Evolutionary conservation across 2,113 vertebrate genomes (phyloP).

Genomic region (Semnornis frantzii): DNA sequence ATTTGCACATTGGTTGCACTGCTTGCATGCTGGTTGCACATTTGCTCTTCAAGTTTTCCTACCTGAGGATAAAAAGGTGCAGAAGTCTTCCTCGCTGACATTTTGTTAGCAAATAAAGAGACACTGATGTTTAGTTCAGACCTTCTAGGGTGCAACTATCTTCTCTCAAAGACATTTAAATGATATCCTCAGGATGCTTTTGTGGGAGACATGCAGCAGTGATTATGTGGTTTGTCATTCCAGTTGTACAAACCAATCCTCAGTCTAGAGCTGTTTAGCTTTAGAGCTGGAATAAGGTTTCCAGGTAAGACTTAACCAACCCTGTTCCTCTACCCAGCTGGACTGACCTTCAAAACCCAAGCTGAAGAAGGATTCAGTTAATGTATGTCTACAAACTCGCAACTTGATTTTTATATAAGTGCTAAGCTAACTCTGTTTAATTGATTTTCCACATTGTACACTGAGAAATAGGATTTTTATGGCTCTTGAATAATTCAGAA

Average conservation of each 20-base stretch:
- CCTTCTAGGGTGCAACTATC: not conserved
- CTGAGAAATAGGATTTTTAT: slow-evolving; percentile 68
- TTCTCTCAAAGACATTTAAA: not conserved
- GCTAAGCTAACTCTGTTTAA: slow-evolving; percentile 67
- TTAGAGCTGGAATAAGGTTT: not conserved
- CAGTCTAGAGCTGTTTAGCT: not conserved
- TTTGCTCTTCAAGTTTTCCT: not conserved
- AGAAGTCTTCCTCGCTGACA: not conserved
- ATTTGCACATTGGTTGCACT: too few species aligned
- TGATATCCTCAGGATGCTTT: not conserved
- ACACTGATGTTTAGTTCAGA: not conserved
- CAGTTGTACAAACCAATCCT: not conserved
- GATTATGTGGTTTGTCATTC: not conserved
- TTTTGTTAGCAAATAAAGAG: not conserved
- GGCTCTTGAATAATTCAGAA: slow-evolving; percentile 76
- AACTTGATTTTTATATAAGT: slow-evolving; percentile 66
- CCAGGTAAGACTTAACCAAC: not conserved
- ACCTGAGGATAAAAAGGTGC: not conserved
- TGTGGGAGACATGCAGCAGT: not conserved
- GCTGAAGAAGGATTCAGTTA: slow-evolving; percentile 51
- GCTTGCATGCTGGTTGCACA: not conserved
- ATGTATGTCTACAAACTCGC: slow-evolving; percentile 45
- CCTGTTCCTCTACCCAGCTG: not conserved
- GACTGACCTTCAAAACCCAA: slow-evolving; percentile 40
- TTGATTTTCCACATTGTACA: slow-evolving; percentile 71